Evolutionary conservation across 2,888 invertebrate species (phyloP).

Genomic region (Conchocele bisecta): DNA sequence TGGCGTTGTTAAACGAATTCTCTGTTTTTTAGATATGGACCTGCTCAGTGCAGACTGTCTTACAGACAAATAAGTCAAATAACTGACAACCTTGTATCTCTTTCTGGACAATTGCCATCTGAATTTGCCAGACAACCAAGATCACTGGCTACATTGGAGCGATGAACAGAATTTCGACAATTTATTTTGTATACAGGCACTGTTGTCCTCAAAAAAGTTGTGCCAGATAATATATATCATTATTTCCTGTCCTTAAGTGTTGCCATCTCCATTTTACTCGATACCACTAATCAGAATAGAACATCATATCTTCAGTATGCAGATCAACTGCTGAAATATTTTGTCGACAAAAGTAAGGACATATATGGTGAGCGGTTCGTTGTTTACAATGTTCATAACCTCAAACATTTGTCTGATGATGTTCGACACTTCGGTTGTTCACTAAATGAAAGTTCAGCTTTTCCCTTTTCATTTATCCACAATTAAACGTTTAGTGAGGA

Average conservation of each 20-base stretch:
- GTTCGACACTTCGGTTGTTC: constrained; percentile 31
- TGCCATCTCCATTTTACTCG: constrained; percentile 29
- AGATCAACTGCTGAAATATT: constrained; percentile 26
- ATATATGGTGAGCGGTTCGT: constrained; percentile 53
- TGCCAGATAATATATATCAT: constrained; percentile 31
- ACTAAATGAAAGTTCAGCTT: constrained; percentile 39
- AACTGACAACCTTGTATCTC: constrained; percentile 10
- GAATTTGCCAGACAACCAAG: constrained; percentile 73
- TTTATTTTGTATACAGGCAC: constrained; percentile 71
- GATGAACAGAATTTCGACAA: constrained; percentile 73
- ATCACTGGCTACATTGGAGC: constrained; percentile 56
- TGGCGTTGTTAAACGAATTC: constrained; percentile 71
- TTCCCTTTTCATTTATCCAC: constrained; percentile 36
- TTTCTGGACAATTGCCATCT: constrained; percentile 20
- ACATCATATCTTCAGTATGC: constrained; percentile 41
- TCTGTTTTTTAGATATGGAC: constrained; percentile 64
- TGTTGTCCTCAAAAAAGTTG: constrained; percentile 20
- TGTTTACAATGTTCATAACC: constrained; percentile 50
- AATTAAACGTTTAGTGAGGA: constrained; percentile 32
- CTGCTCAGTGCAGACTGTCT: constrained; percentile 18
- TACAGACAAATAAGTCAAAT: constrained; percentile 3
- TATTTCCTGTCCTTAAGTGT: constrained; percentile 44
- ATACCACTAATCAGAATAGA: constrained; percentile 6
- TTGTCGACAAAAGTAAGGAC: constrained; percentile 27
- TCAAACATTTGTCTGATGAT: constrained; percentile 44